Percentiles rank a stretch among this genome's conserved stretches.
These are phyloP conservation scores for Gila robusta DNA, from an alignment of 2,797 vertebrate genomes.

Conservation along the genomic window DNA sequence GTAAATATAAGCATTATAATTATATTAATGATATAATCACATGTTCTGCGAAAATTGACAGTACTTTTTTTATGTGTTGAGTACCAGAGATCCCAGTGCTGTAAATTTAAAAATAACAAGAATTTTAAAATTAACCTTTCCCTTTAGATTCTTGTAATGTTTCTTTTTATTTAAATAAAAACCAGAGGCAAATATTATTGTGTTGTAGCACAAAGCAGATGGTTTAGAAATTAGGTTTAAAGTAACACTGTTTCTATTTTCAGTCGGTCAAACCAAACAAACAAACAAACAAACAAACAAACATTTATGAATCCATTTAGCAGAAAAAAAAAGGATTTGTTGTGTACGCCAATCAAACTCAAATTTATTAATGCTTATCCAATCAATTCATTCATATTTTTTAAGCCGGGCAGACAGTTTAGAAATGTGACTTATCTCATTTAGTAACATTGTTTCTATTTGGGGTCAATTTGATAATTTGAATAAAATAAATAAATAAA, in stretches of 20 bases:
- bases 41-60: background rate
- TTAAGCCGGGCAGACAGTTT: background rate
- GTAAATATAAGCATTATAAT: conserved; percentile 4
- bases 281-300: background rate
- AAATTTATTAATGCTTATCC: background rate
- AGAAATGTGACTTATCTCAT: background rate
- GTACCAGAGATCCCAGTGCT: background rate
- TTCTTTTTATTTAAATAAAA: background rate
- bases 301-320: background rate
- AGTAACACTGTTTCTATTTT: background rate
- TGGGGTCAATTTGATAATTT: background rate
- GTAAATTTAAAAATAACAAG: background rate
- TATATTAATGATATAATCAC: background rate
- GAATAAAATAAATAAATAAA: background rate
- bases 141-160: background rate
- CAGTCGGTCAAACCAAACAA: background rate
- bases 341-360: background rate
- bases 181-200: background rate
- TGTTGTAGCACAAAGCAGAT: background rate
- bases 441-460: background rate
- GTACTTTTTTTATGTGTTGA: background rate
- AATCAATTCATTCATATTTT: background rate
- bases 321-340: background rate
- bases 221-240: background rate
- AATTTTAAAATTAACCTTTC: background rate